phyloP scores from a whole-genome alignment of 2,888 invertebrate species.

The Sepiola atlantica region DNA sequence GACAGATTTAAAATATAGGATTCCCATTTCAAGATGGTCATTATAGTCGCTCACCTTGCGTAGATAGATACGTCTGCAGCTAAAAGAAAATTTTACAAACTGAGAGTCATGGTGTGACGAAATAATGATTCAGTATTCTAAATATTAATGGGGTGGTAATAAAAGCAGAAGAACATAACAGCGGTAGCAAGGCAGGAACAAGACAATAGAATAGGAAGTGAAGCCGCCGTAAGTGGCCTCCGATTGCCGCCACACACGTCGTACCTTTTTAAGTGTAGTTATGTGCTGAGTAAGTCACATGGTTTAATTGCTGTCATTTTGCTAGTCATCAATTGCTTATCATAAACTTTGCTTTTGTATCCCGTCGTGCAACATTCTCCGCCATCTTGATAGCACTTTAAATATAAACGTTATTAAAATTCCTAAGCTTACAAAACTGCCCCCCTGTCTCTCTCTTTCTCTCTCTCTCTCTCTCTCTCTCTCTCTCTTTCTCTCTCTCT shows the following conservation, averaged over 20 bases:
- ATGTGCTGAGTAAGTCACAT: conserved; percentile 19
- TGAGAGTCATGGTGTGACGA: background rate
- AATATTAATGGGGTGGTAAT: background rate
- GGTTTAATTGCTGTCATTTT: background rate
- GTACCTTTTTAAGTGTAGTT: background rate
- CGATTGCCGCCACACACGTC: background rate
- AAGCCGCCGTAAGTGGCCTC: background rate
- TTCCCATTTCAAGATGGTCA: too few relatives aligned
- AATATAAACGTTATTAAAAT: conserved; percentile 20
- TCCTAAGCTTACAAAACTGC: background rate
- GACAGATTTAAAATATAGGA: too few relatives aligned
- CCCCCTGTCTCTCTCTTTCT: too few relatives aligned
- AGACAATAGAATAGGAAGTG: background rate
- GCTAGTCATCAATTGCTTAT: conserved; percentile 19
- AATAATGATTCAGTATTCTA: background rate
- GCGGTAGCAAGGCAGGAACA: background rate
- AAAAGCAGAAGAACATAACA: background rate
- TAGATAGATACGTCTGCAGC: too few relatives aligned
- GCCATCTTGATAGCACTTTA: background rate
- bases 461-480: too few relatives aligned
- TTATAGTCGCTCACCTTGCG: too few relatives aligned
- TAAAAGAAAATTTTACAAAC: background rate
- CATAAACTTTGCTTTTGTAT: background rate
- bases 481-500: too few relatives aligned
- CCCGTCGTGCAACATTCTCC: background rate